phyloP scores from a whole-genome alignment of 2,113 vertebrate genomes.

The Acrocephalus arundinaceus region DNA sequence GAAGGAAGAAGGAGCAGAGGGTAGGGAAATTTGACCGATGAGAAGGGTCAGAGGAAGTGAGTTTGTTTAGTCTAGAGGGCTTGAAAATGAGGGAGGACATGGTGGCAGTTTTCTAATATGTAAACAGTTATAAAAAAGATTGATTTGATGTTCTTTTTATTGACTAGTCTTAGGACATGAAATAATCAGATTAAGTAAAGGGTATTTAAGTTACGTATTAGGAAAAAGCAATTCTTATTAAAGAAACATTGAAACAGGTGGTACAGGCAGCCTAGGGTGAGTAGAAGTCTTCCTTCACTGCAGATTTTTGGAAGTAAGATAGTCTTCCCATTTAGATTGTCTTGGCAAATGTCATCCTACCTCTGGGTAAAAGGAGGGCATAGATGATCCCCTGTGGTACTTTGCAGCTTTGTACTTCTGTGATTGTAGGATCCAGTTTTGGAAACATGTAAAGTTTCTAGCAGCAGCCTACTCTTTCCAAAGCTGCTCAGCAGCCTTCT shows the following conservation, averaged over 20 bases:
- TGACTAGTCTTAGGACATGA: not conserved
- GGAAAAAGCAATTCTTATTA: not conserved
- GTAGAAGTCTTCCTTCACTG: not conserved
- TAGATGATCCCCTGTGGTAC: not conserved
- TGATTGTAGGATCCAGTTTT: not conserved
- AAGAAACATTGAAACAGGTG: not conserved
- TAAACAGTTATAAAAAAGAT: not conserved
- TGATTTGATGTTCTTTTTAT: not conserved
- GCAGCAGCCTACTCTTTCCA: not conserved
- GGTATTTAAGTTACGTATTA: accelerated
- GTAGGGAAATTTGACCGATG: not conserved
- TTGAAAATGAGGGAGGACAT: not conserved
- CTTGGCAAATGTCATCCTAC: not conserved
- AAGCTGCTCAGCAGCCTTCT: not conserved
- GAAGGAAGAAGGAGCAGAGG: not conserved
- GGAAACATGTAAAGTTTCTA: not conserved
- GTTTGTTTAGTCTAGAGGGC: conserved; percentile 15
- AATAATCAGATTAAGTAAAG: not conserved
- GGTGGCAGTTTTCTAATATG: not conserved
- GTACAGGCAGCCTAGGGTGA: not conserved
- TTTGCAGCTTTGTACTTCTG: not conserved
- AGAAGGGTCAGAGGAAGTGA: not conserved
- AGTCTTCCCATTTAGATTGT: not conserved
- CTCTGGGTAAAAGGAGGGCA: not conserved
- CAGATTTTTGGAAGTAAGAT: not conserved